phyloP scores from a whole-genome alignment of 2,113 vertebrate species.

The Aramus guarauna region DNA sequence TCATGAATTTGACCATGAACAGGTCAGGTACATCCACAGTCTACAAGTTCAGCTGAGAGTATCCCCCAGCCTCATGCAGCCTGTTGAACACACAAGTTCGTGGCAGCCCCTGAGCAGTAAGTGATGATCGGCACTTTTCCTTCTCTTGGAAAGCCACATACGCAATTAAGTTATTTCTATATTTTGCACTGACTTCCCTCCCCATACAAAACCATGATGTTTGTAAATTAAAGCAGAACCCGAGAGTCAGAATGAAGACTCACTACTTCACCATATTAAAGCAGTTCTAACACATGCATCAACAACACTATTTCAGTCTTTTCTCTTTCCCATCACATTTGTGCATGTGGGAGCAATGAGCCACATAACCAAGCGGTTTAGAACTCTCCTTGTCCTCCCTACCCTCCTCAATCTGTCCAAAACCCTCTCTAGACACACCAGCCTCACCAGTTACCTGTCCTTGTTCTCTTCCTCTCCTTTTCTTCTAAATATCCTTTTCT shows the following conservation, averaged over 20 bases:
- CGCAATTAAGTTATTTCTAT: background rate
- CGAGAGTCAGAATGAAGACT: background rate
- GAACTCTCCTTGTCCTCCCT: background rate
- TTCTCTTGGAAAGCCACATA: background rate
- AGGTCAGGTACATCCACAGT: background rate
- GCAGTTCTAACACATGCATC: no score
- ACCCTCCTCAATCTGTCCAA: background rate
- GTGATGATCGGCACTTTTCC: background rate
- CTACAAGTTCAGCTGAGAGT: background rate
- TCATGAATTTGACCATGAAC: background rate
- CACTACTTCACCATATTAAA: background rate
- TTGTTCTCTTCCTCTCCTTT: background rate
- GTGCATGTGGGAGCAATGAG: fast-evolving
- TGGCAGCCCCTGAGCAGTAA: background rate
- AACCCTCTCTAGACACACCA: background rate
- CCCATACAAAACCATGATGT: background rate
- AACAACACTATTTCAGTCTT: background rate
- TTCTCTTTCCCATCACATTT: background rate
- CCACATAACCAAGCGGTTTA: background rate
- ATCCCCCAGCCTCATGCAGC: fast-evolving
- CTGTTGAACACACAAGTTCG: background rate
- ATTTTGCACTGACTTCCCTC: background rate
- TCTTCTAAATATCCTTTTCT: background rate
- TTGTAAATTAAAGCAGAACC: background rate
- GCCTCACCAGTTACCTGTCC: background rate